These are phyloP conservation scores for Gallinago paraguaiae DNA, from an alignment of 2,113 vertebrate genomes.

Conservation along the genomic window DNA sequence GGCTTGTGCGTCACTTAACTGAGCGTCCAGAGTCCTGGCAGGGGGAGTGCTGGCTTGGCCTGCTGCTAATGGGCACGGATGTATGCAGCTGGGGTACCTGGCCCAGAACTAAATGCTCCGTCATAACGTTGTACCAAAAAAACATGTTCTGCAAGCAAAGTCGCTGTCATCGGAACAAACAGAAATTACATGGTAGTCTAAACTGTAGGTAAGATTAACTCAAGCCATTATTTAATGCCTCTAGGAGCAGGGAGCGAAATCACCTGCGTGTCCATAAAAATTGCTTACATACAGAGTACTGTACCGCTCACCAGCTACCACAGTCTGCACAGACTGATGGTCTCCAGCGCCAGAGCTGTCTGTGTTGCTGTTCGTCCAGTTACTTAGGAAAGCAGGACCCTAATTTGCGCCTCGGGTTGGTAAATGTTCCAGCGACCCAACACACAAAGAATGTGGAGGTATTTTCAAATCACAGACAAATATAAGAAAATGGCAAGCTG, in stretches of 20 bases:
- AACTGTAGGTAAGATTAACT: neutral
- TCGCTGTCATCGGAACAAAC: neutral
- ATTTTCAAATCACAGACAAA: neutral
- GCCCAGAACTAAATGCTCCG: neutral
- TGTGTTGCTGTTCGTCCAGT: neutral
- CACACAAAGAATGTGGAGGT: neutral
- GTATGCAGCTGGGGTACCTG: neutral
- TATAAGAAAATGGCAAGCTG: neutral
- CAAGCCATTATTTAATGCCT: neutral
- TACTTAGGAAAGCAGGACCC: neutral
- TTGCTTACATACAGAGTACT: accelerated
- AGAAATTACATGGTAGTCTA: neutral
- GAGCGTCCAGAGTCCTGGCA: neutral
- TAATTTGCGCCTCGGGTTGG: accelerated
- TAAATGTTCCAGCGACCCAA: neutral
- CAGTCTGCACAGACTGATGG: neutral
- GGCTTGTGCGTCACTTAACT: neutral
- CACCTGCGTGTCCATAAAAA: neutral
- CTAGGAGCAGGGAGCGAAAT: neutral
- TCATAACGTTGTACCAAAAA: neutral
- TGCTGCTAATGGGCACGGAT: neutral
- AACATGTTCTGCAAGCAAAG: neutral
- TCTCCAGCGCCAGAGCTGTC: neutral
- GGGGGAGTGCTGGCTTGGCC: neutral
- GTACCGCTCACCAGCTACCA: accelerated